A percentile compares a stretch with the other conserved stretches of the same genome.
phyloP scores from a whole-genome alignment of 2,797 vertebrate species.

The Eulemur albifrons region DNA sequence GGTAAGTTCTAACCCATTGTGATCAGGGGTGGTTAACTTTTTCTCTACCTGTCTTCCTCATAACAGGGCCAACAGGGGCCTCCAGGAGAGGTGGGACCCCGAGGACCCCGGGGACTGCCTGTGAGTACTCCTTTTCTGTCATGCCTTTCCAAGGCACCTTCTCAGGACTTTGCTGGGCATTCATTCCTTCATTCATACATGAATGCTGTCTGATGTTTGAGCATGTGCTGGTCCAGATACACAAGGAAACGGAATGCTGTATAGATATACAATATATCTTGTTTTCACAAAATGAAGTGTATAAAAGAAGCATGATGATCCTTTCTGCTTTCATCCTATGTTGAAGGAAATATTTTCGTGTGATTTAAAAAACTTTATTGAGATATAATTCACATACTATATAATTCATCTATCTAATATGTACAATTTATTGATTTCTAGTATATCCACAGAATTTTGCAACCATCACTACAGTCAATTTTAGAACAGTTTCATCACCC shows the following conservation, averaged over 20 bases:
- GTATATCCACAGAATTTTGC: neutral
- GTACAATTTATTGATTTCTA: neutral
- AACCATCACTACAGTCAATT: neutral
- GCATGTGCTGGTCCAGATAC: neutral
- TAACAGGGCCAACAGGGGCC: slow-evolving; percentile 93
- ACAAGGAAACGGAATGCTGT: neutral
- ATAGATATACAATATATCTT: neutral
- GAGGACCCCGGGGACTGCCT: slow-evolving; percentile 90
- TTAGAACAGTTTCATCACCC: neutral
- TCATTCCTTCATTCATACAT: neutral
- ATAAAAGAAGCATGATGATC: neutral
- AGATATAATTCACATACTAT: neutral
- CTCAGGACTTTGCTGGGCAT: neutral
- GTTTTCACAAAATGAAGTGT: neutral
- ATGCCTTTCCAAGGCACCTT: neutral
- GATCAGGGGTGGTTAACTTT: slow-evolving; percentile 19
- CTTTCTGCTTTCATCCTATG: neutral
- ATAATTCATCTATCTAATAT: neutral
- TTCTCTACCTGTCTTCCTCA: slow-evolving; percentile 2
- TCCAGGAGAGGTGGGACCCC: slow-evolving; percentile 91
- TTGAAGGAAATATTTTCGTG: slow-evolving; percentile 10
- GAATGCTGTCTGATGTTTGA: neutral
- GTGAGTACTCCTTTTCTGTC: slow-evolving; percentile 86
- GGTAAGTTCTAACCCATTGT: neutral
- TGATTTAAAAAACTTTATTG: neutral